Percentiles rank a stretch among this genome's conserved stretches.
Evolutionary conservation across 2,113 vertebrate genomes (phyloP).

Genomic region (Rhinoptilus africanus): DNA sequence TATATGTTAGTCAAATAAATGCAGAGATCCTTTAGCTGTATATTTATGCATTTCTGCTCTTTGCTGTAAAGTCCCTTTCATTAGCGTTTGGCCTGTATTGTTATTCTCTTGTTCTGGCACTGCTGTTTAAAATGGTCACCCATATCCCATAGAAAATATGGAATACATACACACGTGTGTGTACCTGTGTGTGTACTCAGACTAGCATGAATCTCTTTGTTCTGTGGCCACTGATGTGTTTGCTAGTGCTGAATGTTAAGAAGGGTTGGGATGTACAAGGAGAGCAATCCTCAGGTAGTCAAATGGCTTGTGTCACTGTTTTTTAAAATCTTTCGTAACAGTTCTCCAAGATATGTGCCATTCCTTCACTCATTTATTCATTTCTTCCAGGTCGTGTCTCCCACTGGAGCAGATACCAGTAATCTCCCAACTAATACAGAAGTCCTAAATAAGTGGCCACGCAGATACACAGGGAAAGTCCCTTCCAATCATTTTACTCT

Average conservation of each 20-base stretch:
- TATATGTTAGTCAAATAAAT: background rate
- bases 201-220: accelerated
- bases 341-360: background rate
- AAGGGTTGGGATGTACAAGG: background rate
- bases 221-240: background rate
- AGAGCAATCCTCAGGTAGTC: background rate
- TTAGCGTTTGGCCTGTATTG: background rate
- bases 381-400: conserved; percentile 64
- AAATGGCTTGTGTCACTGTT: background rate
- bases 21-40: background rate
- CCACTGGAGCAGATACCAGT: conserved; percentile 65
- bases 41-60: background rate
- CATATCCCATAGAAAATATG: background rate
- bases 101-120: background rate
- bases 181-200: background rate
- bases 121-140: background rate
- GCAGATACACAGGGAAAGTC: conserved; percentile 51
- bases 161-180: accelerated
- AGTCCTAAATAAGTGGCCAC: background rate
- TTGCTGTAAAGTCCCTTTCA: background rate
- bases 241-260: background rate
- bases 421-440: conserved; percentile 58
- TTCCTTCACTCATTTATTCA: background rate
- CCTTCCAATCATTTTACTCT: conserved; percentile 88
- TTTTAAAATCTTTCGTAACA: background rate